A percentile compares a stretch with the other conserved stretches of the same genome.
phyloP scores from a whole-genome alignment of 2,113 vertebrate species.

The Pelodiscus sinensis region DNA sequence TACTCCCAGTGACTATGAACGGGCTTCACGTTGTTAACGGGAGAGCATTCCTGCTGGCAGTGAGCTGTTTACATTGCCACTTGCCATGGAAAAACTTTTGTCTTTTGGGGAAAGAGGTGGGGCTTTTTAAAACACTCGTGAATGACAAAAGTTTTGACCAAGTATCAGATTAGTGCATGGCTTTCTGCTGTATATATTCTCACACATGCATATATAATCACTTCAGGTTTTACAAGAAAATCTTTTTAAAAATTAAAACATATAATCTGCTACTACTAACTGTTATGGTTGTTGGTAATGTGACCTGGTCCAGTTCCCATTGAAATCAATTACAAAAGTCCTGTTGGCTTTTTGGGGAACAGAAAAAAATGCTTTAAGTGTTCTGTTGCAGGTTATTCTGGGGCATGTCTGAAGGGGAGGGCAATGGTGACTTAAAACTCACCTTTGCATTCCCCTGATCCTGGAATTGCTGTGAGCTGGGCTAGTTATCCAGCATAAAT shows the following conservation, averaged over 20 bases:
- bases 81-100: too few relatives aligned
- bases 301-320: not conserved
- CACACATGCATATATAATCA: not conserved
- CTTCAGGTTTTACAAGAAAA: not conserved
- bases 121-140: too few relatives aligned
- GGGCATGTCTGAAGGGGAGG: not conserved
- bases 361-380: not conserved
- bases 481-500: not conserved
- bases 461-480: not conserved
- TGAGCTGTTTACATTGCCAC: too few relatives aligned
- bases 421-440: not conserved
- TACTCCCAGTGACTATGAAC: too few relatives aligned
- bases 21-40: too few relatives aligned
- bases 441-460: not conserved
- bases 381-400: not conserved
- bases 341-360: not conserved
- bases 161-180: not conserved
- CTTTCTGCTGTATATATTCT: not conserved
- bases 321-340: not conserved
- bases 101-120: too few relatives aligned
- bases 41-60: too few relatives aligned
- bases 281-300: not conserved
- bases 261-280: not conserved
- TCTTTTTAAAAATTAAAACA: not conserved
- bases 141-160: too few relatives aligned